These are phyloP conservation scores for Toxotes lorentzi DNA, from an alignment of 2,797 vertebrate species.

Conservation along the genomic window DNA sequence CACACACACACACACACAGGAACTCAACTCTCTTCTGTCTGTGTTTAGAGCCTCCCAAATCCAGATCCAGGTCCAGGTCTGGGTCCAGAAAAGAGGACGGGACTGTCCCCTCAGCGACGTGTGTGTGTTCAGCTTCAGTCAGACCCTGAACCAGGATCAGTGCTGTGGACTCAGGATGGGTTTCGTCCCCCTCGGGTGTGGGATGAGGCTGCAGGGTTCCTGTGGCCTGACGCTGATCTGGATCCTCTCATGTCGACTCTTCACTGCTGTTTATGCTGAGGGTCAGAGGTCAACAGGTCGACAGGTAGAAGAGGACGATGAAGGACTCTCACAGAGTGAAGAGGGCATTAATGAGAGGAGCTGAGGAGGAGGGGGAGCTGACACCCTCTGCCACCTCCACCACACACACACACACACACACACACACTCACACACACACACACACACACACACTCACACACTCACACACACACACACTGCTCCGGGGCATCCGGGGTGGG, in stretches of 20 bases:
- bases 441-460: conserved; percentile 45
- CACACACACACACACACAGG: no score
- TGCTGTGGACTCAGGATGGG: no score
- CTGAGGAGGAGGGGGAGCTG: conserved; percentile 20
- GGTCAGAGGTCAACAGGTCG: conserved; percentile 45
- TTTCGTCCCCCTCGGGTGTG: no score
- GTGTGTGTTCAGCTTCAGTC: no score
- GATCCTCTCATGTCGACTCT: background rate
- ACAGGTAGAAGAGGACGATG: conserved; percentile 74
- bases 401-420: conserved; percentile 35
- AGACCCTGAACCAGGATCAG: no score
- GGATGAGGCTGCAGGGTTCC: no score
- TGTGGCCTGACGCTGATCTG: background rate
- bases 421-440: conserved; percentile 34
- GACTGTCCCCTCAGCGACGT: no score
- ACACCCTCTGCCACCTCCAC: conserved; percentile 37
- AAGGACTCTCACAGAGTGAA: conserved; percentile 84
- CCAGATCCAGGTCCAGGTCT: no score
- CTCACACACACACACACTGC: conserved; percentile 36
- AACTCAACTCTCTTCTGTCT: no score
- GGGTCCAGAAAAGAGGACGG: no score
- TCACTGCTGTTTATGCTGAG: background rate
- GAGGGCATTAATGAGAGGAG: conserved; percentile 83
- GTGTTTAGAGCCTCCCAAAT: no score
- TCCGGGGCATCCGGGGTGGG: conserved; percentile 56